Conservation (phyloP, 2,888 invertebrate genomes). For the Neoitamus cyanurus region DNA sequence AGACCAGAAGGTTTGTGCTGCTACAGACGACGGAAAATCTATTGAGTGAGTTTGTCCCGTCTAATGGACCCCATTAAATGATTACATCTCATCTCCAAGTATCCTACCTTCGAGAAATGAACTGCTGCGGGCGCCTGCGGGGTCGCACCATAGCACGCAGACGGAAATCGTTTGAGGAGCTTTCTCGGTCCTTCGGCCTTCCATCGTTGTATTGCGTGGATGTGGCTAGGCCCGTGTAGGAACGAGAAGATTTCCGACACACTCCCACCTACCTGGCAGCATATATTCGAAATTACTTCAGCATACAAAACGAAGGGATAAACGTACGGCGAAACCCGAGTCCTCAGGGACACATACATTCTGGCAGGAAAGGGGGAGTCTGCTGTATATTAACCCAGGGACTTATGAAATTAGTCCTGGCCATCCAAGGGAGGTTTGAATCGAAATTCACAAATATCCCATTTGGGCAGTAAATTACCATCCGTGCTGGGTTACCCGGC, state of each 20-base stretch:
- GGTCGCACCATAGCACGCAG: not conserved
- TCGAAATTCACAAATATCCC: slow-evolving; percentile 46
- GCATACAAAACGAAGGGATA: not conserved
- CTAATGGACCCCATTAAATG: slow-evolving; percentile 47
- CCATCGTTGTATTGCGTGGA: not conserved
- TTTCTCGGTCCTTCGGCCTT: not conserved
- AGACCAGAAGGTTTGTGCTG: not conserved
- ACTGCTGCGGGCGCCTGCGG: not conserved
- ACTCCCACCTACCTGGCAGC: not conserved
- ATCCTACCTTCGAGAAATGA: slow-evolving; percentile 11
- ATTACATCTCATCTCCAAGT: slow-evolving; percentile 39
- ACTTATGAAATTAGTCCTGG: slow-evolving; percentile 14
- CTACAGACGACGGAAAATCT: slow-evolving; percentile 28
- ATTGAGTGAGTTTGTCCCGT: slow-evolving; percentile 36
- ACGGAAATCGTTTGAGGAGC: slow-evolving; percentile 2
- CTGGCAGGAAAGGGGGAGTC: not conserved
- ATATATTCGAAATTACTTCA: not conserved
- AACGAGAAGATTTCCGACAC: slow-evolving; percentile 13
- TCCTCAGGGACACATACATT: not conserved
- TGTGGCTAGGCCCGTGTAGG: not conserved
- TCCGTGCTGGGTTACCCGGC: not conserved
- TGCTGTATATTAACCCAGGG: not conserved
- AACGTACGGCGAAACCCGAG: not conserved
- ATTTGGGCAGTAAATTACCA: slow-evolving; percentile 46
- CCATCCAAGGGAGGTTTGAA: not conserved